These are phyloP conservation scores for Micropoecilia bifurca DNA, from an alignment of 2,797 vertebrate species.

Conservation along the genomic window DNA sequence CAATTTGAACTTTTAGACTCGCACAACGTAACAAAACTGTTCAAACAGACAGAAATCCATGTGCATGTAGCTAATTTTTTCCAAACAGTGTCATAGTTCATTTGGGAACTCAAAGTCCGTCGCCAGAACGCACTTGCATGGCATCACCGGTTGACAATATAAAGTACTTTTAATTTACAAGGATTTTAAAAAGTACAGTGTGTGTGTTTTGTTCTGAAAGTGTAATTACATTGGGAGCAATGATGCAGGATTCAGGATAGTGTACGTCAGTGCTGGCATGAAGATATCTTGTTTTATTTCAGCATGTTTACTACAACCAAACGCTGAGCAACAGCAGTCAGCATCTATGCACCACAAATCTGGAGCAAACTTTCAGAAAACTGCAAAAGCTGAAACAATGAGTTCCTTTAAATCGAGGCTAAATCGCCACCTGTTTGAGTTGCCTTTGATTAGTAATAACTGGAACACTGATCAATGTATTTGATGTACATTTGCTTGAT, in stretches of 20 bases:
- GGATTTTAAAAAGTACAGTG: not conserved
- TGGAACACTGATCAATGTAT: too few relatives aligned
- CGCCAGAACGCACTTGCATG: constrained; percentile 1
- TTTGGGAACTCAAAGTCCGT: not conserved
- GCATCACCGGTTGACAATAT: not conserved
- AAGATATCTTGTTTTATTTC: not conserved
- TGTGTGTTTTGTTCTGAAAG: not conserved
- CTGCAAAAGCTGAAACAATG: too few relatives aligned
- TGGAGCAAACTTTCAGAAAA: too few relatives aligned
- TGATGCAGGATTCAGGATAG: not conserved
- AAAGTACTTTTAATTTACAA: too few relatives aligned
- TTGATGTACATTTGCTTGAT: too few relatives aligned
- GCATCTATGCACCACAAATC: too few relatives aligned
- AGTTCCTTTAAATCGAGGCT: too few relatives aligned
- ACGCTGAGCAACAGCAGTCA: too few relatives aligned
- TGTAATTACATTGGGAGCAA: not conserved
- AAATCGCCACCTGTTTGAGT: too few relatives aligned
- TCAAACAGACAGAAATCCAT: constrained; percentile 4
- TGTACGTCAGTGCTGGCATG: not conserved
- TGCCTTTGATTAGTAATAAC: too few relatives aligned
- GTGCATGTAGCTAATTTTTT: not conserved
- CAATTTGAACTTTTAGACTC: constrained; percentile 2
- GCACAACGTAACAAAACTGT: not conserved
- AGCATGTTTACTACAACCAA: not conserved
- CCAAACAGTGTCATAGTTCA: not conserved